Conservation (phyloP, 2,797 vertebrate genomes). For the Sebastes nivosus region DNA sequence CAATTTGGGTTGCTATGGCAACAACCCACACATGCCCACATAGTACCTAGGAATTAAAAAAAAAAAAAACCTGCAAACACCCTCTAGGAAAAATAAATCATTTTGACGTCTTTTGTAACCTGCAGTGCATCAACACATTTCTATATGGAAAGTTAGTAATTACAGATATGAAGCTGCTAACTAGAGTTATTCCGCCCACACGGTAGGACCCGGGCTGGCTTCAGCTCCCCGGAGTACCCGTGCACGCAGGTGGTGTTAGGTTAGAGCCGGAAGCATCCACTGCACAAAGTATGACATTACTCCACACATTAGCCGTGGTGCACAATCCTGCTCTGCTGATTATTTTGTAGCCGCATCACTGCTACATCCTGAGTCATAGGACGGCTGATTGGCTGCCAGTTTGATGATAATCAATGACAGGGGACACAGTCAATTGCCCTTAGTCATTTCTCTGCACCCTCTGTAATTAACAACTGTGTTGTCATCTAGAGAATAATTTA, state of each 20-base stretch:
- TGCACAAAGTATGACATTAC: conserved; percentile 43
- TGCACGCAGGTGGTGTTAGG: conserved; percentile 48
- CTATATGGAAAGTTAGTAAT: conserved; percentile 53
- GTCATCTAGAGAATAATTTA: conserved; percentile 35
- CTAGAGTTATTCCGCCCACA: conserved; percentile 52
- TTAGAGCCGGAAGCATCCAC: conserved; percentile 25
- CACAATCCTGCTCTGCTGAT: conserved; percentile 23
- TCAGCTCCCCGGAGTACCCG: conserved; percentile 32
- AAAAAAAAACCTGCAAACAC: conserved; percentile 16
- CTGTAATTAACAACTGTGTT: conserved; percentile 46
- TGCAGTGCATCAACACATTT: conserved; percentile 35
- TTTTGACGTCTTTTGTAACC: conserved; percentile 55
- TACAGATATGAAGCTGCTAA: conserved; percentile 62
- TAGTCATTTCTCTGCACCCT: conserved; percentile 49
- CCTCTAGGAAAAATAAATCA: conserved; percentile 30
- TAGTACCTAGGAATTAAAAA: conserved; percentile 68
- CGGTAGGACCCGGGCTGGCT: conserved; percentile 16
- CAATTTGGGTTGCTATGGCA: conserved; percentile 80
- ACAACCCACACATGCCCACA: conserved; percentile 81
- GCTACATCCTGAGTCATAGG: conserved; percentile 18
- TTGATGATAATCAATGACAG: conserved; percentile 54
- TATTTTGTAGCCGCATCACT: neutral
- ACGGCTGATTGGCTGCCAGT: conserved; percentile 48
- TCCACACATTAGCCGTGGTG: neutral
- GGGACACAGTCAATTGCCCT: conserved; percentile 53